Evolutionary conservation across 2,888 invertebrate genomes (phyloP), one percentile per base, ranked within the genome.

Genomic region (Lepidochrysops patricia): DNA sequence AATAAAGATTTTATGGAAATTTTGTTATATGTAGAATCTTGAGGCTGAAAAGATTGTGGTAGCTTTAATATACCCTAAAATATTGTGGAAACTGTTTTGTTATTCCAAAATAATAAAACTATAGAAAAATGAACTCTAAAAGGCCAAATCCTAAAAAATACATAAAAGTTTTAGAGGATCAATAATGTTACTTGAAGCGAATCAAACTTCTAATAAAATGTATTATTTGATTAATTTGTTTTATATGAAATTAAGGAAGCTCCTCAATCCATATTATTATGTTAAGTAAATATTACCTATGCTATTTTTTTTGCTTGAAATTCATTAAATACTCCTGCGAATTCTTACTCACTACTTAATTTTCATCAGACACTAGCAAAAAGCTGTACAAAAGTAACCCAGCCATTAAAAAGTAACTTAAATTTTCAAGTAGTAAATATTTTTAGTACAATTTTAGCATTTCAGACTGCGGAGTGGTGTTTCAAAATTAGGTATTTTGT

Each of bases 1-100:
- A 54, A 54, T 54, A 54, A 54, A 54, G 19, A 62, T 7, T 57
- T 60, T 60, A 35, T 23, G 43, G 19, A 26, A 49, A 35, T 56
- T n/a, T 9, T 34, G 23, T 43, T 9, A 6, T 26, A 50, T 6
- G 12, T 25, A 48, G 2, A 26, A 7, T 35, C 12, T 15, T 43
- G 43, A 15, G 43, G 43, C 19, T 43, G 1, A 19, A 43, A 4
- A 2, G 5, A 35, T 35, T 35, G 13, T 35, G 4, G 4, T n/a
- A n/a, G n/a, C n/a, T n/a, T n/a, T n/a, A n/a, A n/a, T n/a, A n/a
- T n/a, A n/a, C n/a, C n/a, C n/a, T n/a, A n/a, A n/a, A n/a, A n/a
- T n/a, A n/a, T 35, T 12, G 12, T 12, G 12, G 35, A 4, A 35
- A 35, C 12, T 35, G 5, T 12, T 35, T n/a, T n/a, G n/a, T n/a